These are phyloP conservation scores for Chromobotia macracanthus DNA, from an alignment of 2,797 vertebrate genomes.

Conservation along the genomic window DNA sequence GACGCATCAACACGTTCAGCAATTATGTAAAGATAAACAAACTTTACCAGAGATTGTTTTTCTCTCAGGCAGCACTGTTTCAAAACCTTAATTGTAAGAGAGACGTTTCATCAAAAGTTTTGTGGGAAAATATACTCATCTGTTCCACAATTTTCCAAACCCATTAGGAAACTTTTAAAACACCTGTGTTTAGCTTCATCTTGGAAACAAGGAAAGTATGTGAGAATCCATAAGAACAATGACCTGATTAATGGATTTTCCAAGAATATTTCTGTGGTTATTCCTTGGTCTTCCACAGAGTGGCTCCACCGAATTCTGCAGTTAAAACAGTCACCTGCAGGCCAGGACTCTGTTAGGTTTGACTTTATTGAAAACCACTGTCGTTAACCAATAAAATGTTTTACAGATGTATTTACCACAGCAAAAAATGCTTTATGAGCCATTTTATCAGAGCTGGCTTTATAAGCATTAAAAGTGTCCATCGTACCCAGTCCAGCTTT, in stretches of 20 bases:
- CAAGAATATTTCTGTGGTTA: not conserved
- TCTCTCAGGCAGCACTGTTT: not conserved
- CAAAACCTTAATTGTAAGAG: not conserved
- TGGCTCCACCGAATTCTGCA: not conserved
- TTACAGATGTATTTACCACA: conserved; percentile 32
- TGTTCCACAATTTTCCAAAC: conserved; percentile 12
- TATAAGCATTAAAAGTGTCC: conserved; percentile 26
- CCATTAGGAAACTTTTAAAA: conserved; percentile 15
- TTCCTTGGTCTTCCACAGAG: not conserved
- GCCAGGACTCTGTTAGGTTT: not conserved
- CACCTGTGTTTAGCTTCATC: not conserved
- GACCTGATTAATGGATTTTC: not conserved
- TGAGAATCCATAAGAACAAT: conserved; percentile 4
- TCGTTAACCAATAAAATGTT: conserved; percentile 16
- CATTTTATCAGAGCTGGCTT: conserved; percentile 27
- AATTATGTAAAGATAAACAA: conserved; percentile 4
- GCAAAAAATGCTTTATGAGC: conserved; percentile 39
- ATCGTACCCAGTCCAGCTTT: conserved; percentile 12
- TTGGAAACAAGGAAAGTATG: conserved; percentile 8
- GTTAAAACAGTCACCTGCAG: conserved; percentile 10
- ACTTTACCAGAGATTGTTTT: not conserved
- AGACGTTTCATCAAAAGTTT: not conserved
- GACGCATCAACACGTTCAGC: conserved; percentile 37
- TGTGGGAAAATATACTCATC: conserved; percentile 7
- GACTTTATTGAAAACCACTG: conserved; percentile 26